Conservation (phyloP, 2,888 invertebrate genomes). For the Myopa testacea region DNA sequence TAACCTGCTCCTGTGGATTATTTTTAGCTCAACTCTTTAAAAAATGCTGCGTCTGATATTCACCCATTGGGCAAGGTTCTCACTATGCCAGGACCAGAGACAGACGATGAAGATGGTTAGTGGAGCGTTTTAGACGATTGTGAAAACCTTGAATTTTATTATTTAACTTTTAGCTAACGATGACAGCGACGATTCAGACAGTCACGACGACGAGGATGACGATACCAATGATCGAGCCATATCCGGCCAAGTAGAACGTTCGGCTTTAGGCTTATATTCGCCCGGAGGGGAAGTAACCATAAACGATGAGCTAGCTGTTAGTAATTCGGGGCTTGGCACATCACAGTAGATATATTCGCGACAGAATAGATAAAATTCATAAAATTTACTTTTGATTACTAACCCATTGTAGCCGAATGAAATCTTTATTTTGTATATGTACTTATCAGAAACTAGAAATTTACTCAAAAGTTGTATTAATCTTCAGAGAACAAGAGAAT, state of each 20-base stretch:
- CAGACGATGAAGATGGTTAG: constrained; percentile 74
- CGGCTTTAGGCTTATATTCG: constrained; percentile 62
- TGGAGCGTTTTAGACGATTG: background rate
- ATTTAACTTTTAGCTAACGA: constrained; percentile 69
- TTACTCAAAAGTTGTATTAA: too few species aligned
- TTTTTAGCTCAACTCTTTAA: constrained; percentile 69
- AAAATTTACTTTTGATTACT: too few species aligned
- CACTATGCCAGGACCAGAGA: constrained; percentile 73
- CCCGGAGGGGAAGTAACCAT: constrained; percentile 61
- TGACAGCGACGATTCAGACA: constrained; percentile 74
- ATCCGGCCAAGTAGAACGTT: constrained; percentile 57
- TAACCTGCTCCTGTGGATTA: background rate
- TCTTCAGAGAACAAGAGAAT: too few species aligned
- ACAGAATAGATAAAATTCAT: background rate
- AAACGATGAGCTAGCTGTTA: constrained; percentile 54
- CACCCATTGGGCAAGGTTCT: constrained; percentile 76
- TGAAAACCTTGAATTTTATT: background rate
- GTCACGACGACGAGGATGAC: constrained; percentile 74
- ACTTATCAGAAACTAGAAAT: too few species aligned
- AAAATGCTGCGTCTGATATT: constrained; percentile 72
- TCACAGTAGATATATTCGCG: constrained; percentile 35
- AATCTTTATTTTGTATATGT: too few species aligned
- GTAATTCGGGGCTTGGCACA: constrained; percentile 36
- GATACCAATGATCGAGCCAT: constrained; percentile 70
- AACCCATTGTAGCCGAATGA: too few species aligned